Conservation (phyloP, 2,888 invertebrate genomes). For the Dasypolia templi region DNA sequence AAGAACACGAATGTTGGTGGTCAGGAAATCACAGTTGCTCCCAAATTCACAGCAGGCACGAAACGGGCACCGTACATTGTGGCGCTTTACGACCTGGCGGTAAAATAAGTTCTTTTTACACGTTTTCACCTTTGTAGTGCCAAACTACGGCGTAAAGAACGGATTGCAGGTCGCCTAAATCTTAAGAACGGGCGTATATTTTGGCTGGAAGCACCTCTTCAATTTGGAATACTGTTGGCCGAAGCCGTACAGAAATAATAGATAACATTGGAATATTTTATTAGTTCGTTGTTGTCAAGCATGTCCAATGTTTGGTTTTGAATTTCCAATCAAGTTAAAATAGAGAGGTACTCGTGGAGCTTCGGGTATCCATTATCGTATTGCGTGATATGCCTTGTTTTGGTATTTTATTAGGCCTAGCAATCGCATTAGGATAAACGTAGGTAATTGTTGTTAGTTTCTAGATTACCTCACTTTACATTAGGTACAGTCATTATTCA, state of each 20-base stretch:
- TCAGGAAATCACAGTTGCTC: conserved; percentile 68
- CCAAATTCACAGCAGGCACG: conserved; percentile 62
- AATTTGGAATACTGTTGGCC: conserved; percentile 18
- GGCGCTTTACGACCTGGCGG: conserved; percentile 72
- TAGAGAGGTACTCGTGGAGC: not conserved
- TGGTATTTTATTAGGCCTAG: not conserved
- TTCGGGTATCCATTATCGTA: not conserved
- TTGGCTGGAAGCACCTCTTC: conserved; percentile 35
- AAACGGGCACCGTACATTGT: conserved; percentile 66
- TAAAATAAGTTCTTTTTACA: conserved; percentile 76
- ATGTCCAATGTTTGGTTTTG: conserved; percentile 13
- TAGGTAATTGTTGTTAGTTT: not conserved
- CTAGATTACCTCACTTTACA: not conserved
- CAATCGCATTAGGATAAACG: conserved; percentile 19
- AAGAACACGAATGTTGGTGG: conserved; percentile 59
- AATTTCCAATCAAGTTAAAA: conserved; percentile 4
- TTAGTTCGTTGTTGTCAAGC: conserved; percentile 35
- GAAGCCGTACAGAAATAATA: conserved; percentile 43
- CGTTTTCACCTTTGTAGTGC: conserved; percentile 72
- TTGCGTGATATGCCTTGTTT: not conserved
- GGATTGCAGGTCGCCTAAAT: conserved; percentile 58
- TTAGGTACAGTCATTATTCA: conserved; percentile 27
- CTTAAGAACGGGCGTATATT: conserved; percentile 49
- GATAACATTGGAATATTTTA: conserved; percentile 53
- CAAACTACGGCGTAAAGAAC: conserved; percentile 39